Evolutionary conservation across 2,888 invertebrate species (phyloP).

Genomic region (Carabus problematicus): DNA sequence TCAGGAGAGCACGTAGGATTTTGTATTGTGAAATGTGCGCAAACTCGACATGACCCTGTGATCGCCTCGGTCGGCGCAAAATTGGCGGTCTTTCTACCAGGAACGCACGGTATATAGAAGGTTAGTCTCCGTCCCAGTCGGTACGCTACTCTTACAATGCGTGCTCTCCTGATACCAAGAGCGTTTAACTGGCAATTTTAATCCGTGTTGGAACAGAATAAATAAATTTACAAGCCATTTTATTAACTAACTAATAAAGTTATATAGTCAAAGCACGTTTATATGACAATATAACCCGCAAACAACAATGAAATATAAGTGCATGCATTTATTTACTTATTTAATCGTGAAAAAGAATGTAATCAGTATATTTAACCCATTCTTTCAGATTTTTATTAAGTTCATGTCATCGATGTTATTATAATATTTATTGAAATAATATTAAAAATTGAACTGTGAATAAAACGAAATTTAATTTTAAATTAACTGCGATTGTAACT

Average conservation of each 20-base stretch:
- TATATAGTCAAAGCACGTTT: not conserved
- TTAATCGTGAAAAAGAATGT: no score
- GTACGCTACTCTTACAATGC: not conserved
- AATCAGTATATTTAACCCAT: not conserved
- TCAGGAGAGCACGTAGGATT: not conserved
- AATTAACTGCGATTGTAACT: no score
- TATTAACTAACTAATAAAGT: slow-evolving; percentile 19
- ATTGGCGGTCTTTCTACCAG: slow-evolving; percentile 56
- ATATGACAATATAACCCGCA: not conserved
- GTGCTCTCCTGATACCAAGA: slow-evolving; percentile 47
- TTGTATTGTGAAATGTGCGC: slow-evolving; percentile 43
- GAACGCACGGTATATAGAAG: slow-evolving; percentile 45
- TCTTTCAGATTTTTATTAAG: not conserved
- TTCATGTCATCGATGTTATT: not conserved
- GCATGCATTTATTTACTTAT: no score
- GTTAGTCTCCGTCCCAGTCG: not conserved
- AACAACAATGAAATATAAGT: no score
- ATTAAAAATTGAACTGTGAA: not conserved
- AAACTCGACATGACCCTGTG: slow-evolving; percentile 50
- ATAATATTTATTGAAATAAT: not conserved
- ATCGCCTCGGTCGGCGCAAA: slow-evolving; percentile 53
- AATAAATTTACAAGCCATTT: slow-evolving; percentile 32
- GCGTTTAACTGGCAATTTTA: slow-evolving; percentile 56
- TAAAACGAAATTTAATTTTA: no score
- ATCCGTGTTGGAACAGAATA: slow-evolving; percentile 44